phyloP scores from a whole-genome alignment of 2,888 invertebrate genomes.

The Anthrax anthrax region DNA sequence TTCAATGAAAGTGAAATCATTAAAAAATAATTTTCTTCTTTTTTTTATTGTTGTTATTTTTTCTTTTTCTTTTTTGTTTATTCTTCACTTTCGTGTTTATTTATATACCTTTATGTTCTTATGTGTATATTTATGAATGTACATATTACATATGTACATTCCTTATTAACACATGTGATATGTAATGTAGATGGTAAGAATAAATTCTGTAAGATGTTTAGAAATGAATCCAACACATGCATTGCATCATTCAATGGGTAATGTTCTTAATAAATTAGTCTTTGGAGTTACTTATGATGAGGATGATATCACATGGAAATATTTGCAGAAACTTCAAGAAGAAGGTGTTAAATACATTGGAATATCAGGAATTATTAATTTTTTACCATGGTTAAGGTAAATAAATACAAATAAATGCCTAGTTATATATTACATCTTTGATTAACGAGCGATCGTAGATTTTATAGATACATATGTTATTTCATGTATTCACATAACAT shows the following conservation, averaged over 20 bases:
- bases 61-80: slow-evolving; percentile 1
- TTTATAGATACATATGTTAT: background rate
- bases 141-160: background rate
- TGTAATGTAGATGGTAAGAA: slow-evolving; percentile 12
- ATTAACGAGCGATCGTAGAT: background rate
- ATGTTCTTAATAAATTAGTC: slow-evolving; percentile 59
- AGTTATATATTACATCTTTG: background rate
- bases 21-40: background rate
- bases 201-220: slow-evolving; percentile 21
- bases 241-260: slow-evolving; percentile 54
- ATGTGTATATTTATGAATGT: slow-evolving; percentile 2
- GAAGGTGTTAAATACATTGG: slow-evolving; percentile 73
- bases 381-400: slow-evolving; percentile 65
- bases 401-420: background rate
- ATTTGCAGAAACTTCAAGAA: slow-evolving; percentile 63
- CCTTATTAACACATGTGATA: background rate
- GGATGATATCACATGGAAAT: slow-evolving; percentile 59
- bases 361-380: slow-evolving; percentile 69
- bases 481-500: no score
- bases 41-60: background rate
- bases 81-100: slow-evolving; percentile 1
- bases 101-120: slow-evolving; percentile 6
- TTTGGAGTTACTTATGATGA: slow-evolving; percentile 58
- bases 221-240: slow-evolving; percentile 26
- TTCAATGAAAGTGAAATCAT: slow-evolving; percentile 3